Evolutionary conservation across 1,140 invertebrate genomes (phyloP), one percentile per base, ranked within the genome.

Genomic region (Penaeus indicus): DNA sequence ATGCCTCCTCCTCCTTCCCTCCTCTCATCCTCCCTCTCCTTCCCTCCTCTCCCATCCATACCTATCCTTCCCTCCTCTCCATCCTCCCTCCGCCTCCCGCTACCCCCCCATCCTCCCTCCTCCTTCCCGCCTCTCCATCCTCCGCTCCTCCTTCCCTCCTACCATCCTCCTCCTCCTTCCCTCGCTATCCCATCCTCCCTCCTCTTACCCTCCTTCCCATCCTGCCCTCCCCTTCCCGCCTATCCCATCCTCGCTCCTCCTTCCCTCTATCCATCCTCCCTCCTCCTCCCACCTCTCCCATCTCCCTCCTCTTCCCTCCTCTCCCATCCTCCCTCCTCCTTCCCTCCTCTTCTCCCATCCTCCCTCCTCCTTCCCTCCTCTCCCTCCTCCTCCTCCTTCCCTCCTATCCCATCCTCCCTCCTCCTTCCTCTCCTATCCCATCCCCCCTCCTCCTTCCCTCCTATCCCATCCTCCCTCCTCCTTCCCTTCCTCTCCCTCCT

Each of bases 131-230:
- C n/a, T 4, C 63, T 32, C 64, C 21, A 0, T 32, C 19, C n/a
- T n/a, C n/a, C n/a, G n/a, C n/a, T 10, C 7, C 38, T 18, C 5
- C 22, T 13, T 13, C n/a, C 47, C 94, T 93, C 86, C 75, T 94
- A 91, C 32, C 32, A 32, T 32, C 32, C 32, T 32, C 77, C 47
- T 19, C 91, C 92, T 62, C 87, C 21, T 85, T 89, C 81, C 32
- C 90, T 60, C 32, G n/a, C 95, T 90, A 96, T 96, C 91, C 97
- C 97, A 92, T 97, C 96, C 47, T 96, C 97, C 11, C 32, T 2
- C 32, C 32, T 32, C 32, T 32, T 32, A 1, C 32, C 32, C 32
- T 32, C 32, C 32, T 32, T 32, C 32, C 32, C 32, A 32, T 32
- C 32, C 32, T 32, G n/a, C 32, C 32, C 32, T 32, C 32, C 32